Base-by-base conservation (phyloP, 2,888 invertebrate genomes). In the Phoenoteleia sp. region DNA sequence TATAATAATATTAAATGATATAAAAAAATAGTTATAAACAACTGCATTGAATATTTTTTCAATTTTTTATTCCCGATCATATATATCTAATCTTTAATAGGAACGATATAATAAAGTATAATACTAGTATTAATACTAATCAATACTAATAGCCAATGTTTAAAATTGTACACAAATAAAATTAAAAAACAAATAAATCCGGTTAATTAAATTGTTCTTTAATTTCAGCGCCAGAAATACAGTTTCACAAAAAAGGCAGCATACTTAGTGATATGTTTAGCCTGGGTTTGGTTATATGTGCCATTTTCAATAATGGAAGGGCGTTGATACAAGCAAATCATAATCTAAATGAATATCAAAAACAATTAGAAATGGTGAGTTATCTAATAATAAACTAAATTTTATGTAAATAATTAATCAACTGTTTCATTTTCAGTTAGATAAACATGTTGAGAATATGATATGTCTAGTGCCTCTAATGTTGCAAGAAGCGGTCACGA, bases 221-320 rank as follows among this genome's bases (percentile, higher is more conserved):
- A 42, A 47, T 69, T 94, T 90, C 95, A 96, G 99, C 99, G 67
- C 99, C 99, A 0, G 99, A 99, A 95, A 96, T 97, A 49, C 99
- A 99, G 94, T 95, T 96, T 25, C 96, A 96, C 89, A 97, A 97
- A 25, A 95, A 96, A 60, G 97, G 97, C 94, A 98, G 97, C 92
- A 97, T 97, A 69, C 95, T 97, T 52, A 98, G 98, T 89, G 99
- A 99, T 94, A 99, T 99, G 97, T 99, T 97, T 94, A 98, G 99
- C 0, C 95, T 99, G 88, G 99, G 99, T 17, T 97, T 99, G 96
- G 96, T 99, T 69, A 97, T 99, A 89, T 98, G 98, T 93, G 96
- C 99, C 79, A 96, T 99, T 76, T 99, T 98, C 95, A 99, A 99
- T 94, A 95, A 96, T 85, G 99, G 99, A 36, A 96, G 96, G 88